Base-by-base conservation (phyloP, 1,140 invertebrate species). In the Phymastichus coffea region DNA sequence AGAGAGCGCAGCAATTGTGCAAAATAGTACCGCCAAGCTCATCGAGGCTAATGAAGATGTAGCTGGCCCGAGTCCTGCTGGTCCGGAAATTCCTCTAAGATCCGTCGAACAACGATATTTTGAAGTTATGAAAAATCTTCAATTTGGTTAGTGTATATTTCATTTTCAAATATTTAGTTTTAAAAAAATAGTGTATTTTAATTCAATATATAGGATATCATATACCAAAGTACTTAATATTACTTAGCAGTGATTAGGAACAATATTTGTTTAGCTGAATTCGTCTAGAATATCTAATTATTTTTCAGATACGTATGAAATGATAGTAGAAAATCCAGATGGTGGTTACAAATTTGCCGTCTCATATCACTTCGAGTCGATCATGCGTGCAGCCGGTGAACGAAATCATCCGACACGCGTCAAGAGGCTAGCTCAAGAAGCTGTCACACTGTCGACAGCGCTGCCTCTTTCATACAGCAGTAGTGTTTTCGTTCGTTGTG, bases 401-500 rank as follows among this genome's bases (percentile, higher is more conserved):
- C 85, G 91, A 40, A 87, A 87, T 59, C 91, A 93, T 78, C 90
- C 92, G 15, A 86, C 90, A 9, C 83, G 95, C 60, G 91, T 96
- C 58, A 94, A 96, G 77, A 84, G 95, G 15, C 85, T 98, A 15
- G 95, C 95, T 22, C 95, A 98, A 79, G 96, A 98, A 80, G 89
- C 94, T 54, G 94, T 96, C 23, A 97, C 95, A 10, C 83, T 98
- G n/a, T 94, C 93, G 43, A 95, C 93, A 51, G 92, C 92, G 48
- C 81, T 98, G 62, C 95, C 96, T 51, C 84, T 98, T 17, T 96
- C 94, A 19, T 94, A 91, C 68, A 95, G 92, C 73, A 96, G 93
- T 71, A 93, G 92, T 64, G 95, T 98, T 43, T 98, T 98, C 84
- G 94, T 98, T 48, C 85, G 95, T 63, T 96, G 94, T 80, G 95